Evolutionary conservation across 2,888 invertebrate genomes (phyloP).

Genomic region (Congeria kusceri): DNA sequence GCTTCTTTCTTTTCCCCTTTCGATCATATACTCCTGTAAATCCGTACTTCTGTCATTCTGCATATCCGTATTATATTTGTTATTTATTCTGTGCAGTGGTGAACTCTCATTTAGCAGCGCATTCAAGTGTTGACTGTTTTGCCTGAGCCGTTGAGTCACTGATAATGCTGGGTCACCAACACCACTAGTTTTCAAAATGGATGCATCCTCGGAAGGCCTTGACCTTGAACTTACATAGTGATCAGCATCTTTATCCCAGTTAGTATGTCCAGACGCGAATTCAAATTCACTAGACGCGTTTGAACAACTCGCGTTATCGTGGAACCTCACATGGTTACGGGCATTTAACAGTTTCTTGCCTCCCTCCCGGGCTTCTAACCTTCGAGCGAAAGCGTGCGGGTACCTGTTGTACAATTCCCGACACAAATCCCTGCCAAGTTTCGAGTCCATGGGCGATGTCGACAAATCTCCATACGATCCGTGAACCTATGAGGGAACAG

Average conservation of each 20-base stretch:
- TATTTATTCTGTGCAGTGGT: conserved; percentile 33
- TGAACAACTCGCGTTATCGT: conserved; percentile 53
- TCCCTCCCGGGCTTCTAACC: conserved; percentile 41
- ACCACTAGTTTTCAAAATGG: background rate
- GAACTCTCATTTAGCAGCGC: conserved; percentile 57
- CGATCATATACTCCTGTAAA: conserved; percentile 48
- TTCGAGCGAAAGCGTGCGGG: conserved; percentile 64
- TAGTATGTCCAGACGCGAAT: conserved; percentile 53
- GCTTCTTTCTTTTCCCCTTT: conserved; percentile 46
- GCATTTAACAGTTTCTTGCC: conserved; percentile 64
- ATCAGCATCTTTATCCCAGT: conserved; percentile 62
- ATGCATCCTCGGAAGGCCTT: background rate
- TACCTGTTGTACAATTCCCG: conserved; percentile 65
- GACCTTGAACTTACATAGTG: conserved; percentile 43
- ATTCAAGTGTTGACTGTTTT: conserved; percentile 57
- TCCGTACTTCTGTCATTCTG: conserved; percentile 47
- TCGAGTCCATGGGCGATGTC: background rate
- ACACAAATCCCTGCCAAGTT: conserved; percentile 45
- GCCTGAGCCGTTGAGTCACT: conserved; percentile 45
- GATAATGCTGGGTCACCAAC: conserved; percentile 37
- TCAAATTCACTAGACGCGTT: conserved; percentile 29
- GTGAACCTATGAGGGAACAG: conserved; percentile 49
- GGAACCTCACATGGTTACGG: conserved; percentile 59
- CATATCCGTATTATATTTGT: background rate
- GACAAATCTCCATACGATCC: conserved; percentile 54